A percentile compares a stretch with the other conserved stretches of the same genome.
These are phyloP conservation scores for Scaptomyza polygonia DNA, from an alignment of 2,888 invertebrate species.

Conservation along the genomic window DNA sequence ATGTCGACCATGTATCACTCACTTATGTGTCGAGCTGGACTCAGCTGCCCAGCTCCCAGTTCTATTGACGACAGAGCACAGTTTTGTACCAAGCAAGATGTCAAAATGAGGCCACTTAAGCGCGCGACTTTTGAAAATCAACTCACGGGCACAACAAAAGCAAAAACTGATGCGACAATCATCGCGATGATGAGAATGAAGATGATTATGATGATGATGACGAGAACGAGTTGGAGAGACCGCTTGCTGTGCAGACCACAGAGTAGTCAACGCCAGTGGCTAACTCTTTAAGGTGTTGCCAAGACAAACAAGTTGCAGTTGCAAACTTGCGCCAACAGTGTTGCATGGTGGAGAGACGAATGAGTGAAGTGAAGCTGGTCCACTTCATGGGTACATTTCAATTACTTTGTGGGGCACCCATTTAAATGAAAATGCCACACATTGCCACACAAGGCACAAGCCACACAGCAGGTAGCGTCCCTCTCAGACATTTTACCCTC, in stretches of 20 bases:
- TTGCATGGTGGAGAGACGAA: neutral
- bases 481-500: neutral
- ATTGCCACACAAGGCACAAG: constrained; percentile 66
- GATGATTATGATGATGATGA: constrained; percentile 25
- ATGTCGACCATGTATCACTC: constrained; percentile 74
- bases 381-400: constrained; percentile 70
- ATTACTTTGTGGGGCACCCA: constrained; percentile 73
- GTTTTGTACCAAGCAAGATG: constrained; percentile 61
- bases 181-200: constrained; percentile 19
- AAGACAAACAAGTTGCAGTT: constrained; percentile 72
- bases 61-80: constrained; percentile 1
- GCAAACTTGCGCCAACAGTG: constrained; percentile 1
- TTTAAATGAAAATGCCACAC: constrained; percentile 79
- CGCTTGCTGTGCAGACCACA: constrained; percentile 65
- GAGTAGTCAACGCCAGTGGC: constrained; percentile 45
- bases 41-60: constrained; percentile 25
- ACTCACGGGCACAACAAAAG: constrained; percentile 58
- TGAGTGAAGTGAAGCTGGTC: constrained; percentile 31
- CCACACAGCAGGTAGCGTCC: constrained; percentile 57
- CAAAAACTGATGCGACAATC: constrained; percentile 46
- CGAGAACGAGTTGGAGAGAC: constrained; percentile 53
- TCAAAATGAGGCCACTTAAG: constrained; percentile 78
- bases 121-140: constrained; percentile 75
- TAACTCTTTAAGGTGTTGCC: constrained; percentile 75
- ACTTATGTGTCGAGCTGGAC: constrained; percentile 26